Evolutionary conservation across 2,888 invertebrate genomes (phyloP), one percentile per base, ranked within the genome.

Genomic region (Ernsta delagoae): DNA sequence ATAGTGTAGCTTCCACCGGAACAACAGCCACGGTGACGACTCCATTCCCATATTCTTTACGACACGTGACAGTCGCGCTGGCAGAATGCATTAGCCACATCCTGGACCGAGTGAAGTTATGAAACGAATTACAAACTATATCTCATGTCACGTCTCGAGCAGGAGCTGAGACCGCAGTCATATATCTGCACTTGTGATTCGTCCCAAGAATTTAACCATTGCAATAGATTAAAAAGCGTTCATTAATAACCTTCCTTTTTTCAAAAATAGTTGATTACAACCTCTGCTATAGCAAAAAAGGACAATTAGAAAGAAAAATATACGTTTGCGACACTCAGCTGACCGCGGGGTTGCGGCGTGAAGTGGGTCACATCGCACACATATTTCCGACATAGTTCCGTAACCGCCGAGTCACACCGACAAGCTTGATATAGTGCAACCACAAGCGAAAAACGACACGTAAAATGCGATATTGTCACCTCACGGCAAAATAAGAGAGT

Each of bases 51-150:
- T 39, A 50, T 59, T 65, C 34, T 66, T 59, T 70, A 67, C 71
- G 71, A 73, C 75, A 72, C 61, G 68, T 74, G 74, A 70, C 72
- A 74, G 63, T 70, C 64, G 62, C 57, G 45, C 65, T 71, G 65
- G 68, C 63, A 70, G 69, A 74, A 72, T 71, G 71, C 72, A 73
- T 74, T 75, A 71, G 57, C 69, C 60, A 56, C 59, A 65, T 54
- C 66, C 12, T 70, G 67, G n/a, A 34, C 12, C 39, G 4, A 16
- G 54, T 5, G 34, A 5, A 45, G 54, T 54, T 56, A 31, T 57
- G 45, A 45, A 41, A 16, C 5, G 56, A 56, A 31, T 48, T 56
- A 50, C 41, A 43, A 36, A 64, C 43, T 16, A 65, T 57, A 34
- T 39, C 11, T 50, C 65, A 59, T 39, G 24, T 45, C 59, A 50